A percentile compares a stretch with the other conserved stretches of the same genome.
phyloP scores from a whole-genome alignment of 2,797 vertebrate species.

The Coreius guichenoti region DNA sequence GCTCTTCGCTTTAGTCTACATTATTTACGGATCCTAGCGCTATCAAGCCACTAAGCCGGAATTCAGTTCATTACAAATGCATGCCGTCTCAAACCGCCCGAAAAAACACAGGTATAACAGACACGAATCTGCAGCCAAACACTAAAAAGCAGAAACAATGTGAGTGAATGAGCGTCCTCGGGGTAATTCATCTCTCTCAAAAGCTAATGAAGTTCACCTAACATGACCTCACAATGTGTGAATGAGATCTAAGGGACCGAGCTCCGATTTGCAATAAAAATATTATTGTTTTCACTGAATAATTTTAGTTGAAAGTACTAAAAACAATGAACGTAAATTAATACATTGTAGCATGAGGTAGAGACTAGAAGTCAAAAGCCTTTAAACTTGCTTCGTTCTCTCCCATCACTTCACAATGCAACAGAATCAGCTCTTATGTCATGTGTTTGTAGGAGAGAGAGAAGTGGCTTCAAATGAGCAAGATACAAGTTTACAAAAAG shows the following conservation, averaged over 20 bases:
- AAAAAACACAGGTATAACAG: slow-evolving; percentile 57
- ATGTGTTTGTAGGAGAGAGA: not conserved
- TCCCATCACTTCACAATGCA: not conserved
- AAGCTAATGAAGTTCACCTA: slow-evolving; percentile 5
- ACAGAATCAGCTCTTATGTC: not conserved
- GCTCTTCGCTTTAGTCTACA: slow-evolving; percentile 73
- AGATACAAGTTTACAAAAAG: not conserved
- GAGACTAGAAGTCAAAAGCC: not conserved
- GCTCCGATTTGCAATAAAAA: not conserved
- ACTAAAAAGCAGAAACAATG: not conserved
- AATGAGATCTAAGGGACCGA: not conserved
- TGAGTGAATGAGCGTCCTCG: not conserved
- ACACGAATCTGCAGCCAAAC: not conserved
- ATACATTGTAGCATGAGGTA: not conserved
- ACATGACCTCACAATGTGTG: not conserved
- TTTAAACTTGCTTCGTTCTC: not conserved
- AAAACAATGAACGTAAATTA: not conserved
- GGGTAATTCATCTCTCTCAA: not conserved
- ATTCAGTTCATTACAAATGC: slow-evolving; percentile 77
- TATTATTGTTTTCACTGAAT: not conserved
- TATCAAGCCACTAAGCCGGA: slow-evolving; percentile 77
- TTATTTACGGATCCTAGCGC: slow-evolving; percentile 77
- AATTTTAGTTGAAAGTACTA: no score
- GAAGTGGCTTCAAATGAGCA: not conserved
- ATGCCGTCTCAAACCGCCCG: slow-evolving; percentile 70